Conservation (phyloP, 2,113 vertebrate genomes). For the Rhabdornis inornatus region DNA sequence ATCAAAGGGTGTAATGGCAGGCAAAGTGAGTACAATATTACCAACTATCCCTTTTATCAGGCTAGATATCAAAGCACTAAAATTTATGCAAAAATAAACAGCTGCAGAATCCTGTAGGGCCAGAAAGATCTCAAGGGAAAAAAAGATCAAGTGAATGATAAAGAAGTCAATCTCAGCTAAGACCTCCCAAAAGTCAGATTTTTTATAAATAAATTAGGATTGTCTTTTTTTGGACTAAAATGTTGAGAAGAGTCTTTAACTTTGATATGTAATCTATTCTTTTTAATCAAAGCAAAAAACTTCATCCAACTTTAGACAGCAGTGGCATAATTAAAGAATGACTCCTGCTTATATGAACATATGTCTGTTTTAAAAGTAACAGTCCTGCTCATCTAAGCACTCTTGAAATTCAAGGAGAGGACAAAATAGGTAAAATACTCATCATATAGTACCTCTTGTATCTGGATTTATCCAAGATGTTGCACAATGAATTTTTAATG, state of each 20-base stretch:
- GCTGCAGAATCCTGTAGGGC: background rate
- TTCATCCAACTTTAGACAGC: background rate
- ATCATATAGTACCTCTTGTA: slow-evolving; percentile 84
- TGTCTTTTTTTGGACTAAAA: background rate
- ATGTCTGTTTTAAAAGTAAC: background rate
- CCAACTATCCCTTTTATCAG: background rate
- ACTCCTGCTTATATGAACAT: background rate
- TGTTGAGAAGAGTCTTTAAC: background rate
- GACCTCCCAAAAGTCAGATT: background rate
- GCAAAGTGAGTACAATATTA: background rate
- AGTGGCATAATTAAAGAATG: background rate
- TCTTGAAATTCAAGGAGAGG: background rate
- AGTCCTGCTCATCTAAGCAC: background rate
- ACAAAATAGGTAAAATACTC: background rate
- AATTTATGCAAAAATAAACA: background rate
- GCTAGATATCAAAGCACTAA: background rate
- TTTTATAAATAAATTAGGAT: background rate
- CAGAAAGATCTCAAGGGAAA: background rate
- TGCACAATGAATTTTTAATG: slow-evolving; percentile 96
- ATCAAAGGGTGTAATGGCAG: background rate
- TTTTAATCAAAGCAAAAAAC: background rate
- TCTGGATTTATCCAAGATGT: slow-evolving; percentile 99
- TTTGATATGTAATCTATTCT: background rate
- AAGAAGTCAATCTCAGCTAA: background rate
- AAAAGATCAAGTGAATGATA: background rate